A percentile compares a stretch with the other conserved stretches of the same genome.
These are phyloP conservation scores for Drosophila bunnanda DNA, from an alignment of 2,888 invertebrate species.

Conservation along the genomic window DNA sequence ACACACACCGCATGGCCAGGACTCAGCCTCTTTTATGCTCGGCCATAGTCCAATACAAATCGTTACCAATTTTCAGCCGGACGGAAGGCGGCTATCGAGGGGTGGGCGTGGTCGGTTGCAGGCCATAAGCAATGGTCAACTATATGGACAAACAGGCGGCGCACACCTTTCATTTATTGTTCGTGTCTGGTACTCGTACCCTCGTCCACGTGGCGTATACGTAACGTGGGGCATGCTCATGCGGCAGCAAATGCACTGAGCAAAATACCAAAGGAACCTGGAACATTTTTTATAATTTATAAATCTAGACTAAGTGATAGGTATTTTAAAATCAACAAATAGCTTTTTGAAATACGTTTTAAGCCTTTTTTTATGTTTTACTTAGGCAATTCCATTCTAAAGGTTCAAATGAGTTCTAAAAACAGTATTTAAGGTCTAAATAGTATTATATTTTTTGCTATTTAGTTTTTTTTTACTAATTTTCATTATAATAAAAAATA, in stretches of 20 bases:
- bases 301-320: not conserved
- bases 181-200: conserved; percentile 28
- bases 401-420: not conserved
- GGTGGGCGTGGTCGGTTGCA: conserved; percentile 34
- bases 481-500: not conserved
- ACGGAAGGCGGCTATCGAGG: conserved; percentile 19
- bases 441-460: not conserved
- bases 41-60: conserved; percentile 68
- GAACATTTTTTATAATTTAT: not conserved
- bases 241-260: conserved; percentile 21
- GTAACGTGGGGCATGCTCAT: conserved; percentile 48
- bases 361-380: not conserved
- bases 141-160: conserved; percentile 74
- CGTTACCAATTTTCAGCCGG: conserved; percentile 80
- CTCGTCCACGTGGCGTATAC: conserved; percentile 39
- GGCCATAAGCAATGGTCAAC: conserved; percentile 77
- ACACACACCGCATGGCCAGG: conserved; percentile 6
- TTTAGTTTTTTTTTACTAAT: not conserved
- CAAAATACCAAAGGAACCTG: not conserved
- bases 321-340: too few relatives aligned
- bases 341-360: too few relatives aligned
- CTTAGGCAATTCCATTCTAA: not conserved
- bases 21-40: conserved; percentile 64
- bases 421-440: not conserved
- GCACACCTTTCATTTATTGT: conserved; percentile 78